Conservation (phyloP, 2,113 vertebrate species). For the Carassius gibelio region DNA sequence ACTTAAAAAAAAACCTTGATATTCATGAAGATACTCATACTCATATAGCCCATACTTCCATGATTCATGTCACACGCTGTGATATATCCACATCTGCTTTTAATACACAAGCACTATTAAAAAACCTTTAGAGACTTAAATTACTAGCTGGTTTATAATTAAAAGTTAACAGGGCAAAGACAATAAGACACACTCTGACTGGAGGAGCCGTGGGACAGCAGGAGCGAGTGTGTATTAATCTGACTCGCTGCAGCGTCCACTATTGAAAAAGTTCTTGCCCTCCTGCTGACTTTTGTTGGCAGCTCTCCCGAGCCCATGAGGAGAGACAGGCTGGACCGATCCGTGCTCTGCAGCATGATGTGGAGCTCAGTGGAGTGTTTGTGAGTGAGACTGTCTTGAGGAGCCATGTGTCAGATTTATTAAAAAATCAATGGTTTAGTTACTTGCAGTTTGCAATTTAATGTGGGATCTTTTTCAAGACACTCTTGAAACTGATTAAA, state of each 20-base stretch:
- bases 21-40: background rate
- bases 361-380: background rate
- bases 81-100: background rate
- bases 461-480: background rate
- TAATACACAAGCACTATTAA: background rate
- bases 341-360: background rate
- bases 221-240: constrained; percentile 7
- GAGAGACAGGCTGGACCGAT: background rate
- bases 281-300: background rate
- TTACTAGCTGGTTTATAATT: constrained; percentile 18
- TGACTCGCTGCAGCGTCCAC: background rate
- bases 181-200: background rate
- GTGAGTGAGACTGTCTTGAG: background rate
- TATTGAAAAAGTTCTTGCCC: background rate
- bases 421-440: background rate
- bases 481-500: background rate
- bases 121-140: background rate
- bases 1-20: background rate
- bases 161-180: background rate
- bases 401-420: background rate
- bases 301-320: background rate
- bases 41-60: background rate
- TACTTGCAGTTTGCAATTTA: background rate
- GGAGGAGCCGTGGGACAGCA: background rate
- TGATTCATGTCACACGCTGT: background rate